Percentiles rank a stretch among this genome's conserved stretches.
Evolutionary conservation across 2,888 invertebrate species (phyloP).

Genomic region (Lomographa bimaculata): DNA sequence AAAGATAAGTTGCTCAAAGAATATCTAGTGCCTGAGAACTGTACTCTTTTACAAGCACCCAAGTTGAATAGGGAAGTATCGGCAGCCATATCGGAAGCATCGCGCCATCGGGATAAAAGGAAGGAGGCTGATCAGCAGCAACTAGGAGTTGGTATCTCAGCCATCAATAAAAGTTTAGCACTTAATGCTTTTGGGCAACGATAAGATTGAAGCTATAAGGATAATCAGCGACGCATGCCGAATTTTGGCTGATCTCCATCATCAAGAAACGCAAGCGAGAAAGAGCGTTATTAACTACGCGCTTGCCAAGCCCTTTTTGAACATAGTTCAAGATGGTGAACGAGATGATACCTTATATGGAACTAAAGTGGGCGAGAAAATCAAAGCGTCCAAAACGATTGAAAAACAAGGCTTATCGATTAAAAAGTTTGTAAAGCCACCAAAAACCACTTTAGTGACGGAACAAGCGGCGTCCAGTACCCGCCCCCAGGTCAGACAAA

Average conservation of each 20-base stretch:
- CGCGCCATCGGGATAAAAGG: not conserved
- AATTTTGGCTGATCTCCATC: slow-evolving; percentile 5
- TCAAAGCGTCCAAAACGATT: slow-evolving; percentile 9
- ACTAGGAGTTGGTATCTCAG: not conserved
- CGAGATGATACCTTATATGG: slow-evolving; percentile 8
- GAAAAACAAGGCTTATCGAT: slow-evolving; percentile 6
- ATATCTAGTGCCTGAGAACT: too few species aligned
- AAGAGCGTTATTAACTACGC: not conserved
- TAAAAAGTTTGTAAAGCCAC: not conserved
- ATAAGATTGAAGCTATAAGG: slow-evolving; percentile 5
- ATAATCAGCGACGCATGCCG: slow-evolving; percentile 6
- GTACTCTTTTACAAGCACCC: too few species aligned
- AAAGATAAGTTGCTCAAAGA: too few species aligned
- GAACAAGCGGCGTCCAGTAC: not conserved
- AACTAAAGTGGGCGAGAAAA: slow-evolving; percentile 6
- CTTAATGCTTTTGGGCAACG: not conserved
- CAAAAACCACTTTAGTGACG: not conserved
- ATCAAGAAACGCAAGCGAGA: not conserved
- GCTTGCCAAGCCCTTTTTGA: slow-evolving; percentile 1
- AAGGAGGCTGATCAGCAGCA: not conserved
- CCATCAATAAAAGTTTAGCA: not conserved
- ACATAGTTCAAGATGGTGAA: slow-evolving; percentile 5
- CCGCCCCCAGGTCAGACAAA: not conserved
- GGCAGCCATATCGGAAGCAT: not conserved
- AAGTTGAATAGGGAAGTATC: too few species aligned